Percentiles rank a stretch among this genome's conserved stretches.
These are phyloP conservation scores for Leptopilina drosophilae DNA, from an alignment of 2,888 invertebrate genomes.

Conservation along the genomic window DNA sequence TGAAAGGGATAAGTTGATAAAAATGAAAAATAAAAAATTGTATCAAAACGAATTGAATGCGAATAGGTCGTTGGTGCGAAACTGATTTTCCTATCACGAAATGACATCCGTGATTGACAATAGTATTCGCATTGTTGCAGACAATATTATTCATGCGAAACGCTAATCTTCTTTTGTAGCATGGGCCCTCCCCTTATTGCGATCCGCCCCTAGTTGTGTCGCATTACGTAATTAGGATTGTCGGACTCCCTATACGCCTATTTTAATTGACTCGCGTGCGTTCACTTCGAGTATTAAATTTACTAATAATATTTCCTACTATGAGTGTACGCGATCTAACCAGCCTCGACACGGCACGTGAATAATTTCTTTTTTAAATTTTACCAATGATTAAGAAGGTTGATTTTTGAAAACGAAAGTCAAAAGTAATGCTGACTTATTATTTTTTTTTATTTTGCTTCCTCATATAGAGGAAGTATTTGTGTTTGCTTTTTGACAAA, in stretches of 20 bases:
- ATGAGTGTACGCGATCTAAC: neutral
- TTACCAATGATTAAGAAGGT: too few species aligned
- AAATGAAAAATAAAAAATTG: conserved; percentile 29
- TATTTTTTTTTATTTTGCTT: too few species aligned
- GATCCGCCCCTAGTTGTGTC: conserved; percentile 38
- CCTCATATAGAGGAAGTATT: too few species aligned
- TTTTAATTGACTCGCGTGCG: conserved; percentile 48
- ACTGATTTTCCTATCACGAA: conserved; percentile 40
- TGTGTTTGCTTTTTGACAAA: too few species aligned
- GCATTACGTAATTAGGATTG: conserved; percentile 48
- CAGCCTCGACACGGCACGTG: neutral
- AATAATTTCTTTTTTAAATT: too few species aligned
- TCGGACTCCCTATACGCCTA: conserved; percentile 45
- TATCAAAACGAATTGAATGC: conserved; percentile 25
- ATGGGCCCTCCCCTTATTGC: conserved; percentile 12
- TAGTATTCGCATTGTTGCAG: conserved; percentile 40
- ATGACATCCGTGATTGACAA: conserved; percentile 41
- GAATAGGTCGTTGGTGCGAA: conserved; percentile 32
- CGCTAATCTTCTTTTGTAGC: conserved; percentile 41
- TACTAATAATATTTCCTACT: conserved; percentile 23
- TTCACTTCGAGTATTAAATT: conserved; percentile 44
- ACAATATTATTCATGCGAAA: conserved; percentile 40
- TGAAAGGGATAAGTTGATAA: conserved; percentile 28
- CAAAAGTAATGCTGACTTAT: too few species aligned
- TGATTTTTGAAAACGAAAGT: too few species aligned